A percentile compares a stretch with the other conserved stretches of the same genome.
These are phyloP conservation scores for Halotydeus destructor DNA, from an alignment of 1,140 invertebrate genomes.

Conservation along the genomic window DNA sequence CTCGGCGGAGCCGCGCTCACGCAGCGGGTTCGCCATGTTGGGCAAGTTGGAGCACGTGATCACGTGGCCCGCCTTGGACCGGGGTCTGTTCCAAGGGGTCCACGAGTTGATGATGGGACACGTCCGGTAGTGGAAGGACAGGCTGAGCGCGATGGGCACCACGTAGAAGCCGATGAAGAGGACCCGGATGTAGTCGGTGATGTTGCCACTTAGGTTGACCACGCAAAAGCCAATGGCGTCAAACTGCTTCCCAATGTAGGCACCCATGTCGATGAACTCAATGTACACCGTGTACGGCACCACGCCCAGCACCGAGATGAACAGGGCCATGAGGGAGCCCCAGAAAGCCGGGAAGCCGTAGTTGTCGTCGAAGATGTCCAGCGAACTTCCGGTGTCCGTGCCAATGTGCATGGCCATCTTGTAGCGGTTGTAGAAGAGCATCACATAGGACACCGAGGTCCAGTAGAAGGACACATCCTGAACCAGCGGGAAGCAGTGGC, in stretches of 20 bases:
- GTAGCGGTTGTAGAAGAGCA: constrained; percentile 44
- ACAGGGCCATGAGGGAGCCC: constrained; percentile 45
- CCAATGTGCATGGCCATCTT: constrained; percentile 32
- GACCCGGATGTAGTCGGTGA: constrained; percentile 25
- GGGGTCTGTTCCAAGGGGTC: not conserved
- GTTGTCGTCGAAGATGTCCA: constrained; percentile 30
- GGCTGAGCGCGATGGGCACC: constrained; percentile 35
- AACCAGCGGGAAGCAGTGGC: constrained; percentile 48
- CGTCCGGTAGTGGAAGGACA: constrained; percentile 37
- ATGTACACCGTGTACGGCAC: constrained; percentile 49
- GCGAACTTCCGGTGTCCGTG: not conserved
- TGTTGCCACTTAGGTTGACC: constrained; percentile 23
- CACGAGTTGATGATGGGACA: constrained; percentile 36
- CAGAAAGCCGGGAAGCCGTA: constrained; percentile 38
- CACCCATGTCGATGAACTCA: constrained; percentile 41
- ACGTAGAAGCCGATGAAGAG: constrained; percentile 36
- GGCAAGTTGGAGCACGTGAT: not conserved
- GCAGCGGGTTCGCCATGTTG: not conserved
- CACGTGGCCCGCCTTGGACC: not conserved
- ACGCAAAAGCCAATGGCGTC: constrained; percentile 23
- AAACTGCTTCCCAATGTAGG: constrained; percentile 22
- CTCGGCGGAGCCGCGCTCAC: not conserved
- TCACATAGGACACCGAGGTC: constrained; percentile 42
- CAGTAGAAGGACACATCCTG: constrained; percentile 47
- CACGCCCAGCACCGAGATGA: constrained; percentile 39